Conservation (phyloP, 1,140 invertebrate species). For the Zophobas morio region DNA sequence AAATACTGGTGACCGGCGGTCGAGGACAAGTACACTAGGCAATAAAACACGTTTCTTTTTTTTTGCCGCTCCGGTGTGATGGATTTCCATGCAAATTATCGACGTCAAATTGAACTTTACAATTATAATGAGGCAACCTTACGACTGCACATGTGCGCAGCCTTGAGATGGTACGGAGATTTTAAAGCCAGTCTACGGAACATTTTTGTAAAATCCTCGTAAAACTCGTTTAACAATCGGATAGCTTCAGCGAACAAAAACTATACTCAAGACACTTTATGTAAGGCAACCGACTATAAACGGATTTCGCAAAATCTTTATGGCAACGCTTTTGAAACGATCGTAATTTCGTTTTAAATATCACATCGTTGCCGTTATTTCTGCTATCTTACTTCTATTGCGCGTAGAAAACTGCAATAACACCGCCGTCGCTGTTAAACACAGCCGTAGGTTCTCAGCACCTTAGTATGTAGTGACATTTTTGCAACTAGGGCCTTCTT, state of each 20-base stretch:
- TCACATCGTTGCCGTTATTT: slow-evolving; percentile 39
- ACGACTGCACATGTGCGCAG: background rate
- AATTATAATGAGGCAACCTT: slow-evolving; percentile 29
- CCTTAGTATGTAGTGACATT: too few relatives aligned
- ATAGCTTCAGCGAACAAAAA: slow-evolving; percentile 12
- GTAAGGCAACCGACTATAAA: slow-evolving; percentile 27
- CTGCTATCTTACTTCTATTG: slow-evolving; percentile 24
- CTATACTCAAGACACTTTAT: slow-evolving; percentile 21
- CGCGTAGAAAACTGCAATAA: slow-evolving; percentile 8
- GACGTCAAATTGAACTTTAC: slow-evolving; percentile 15
- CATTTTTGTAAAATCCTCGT: slow-evolving; percentile 1
- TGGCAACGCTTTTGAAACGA: slow-evolving; percentile 30
- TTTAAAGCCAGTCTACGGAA: background rate
- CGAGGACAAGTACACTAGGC: slow-evolving; percentile 9
- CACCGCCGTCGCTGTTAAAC: background rate
- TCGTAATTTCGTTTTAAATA: slow-evolving; percentile 37
- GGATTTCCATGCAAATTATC: slow-evolving; percentile 18
- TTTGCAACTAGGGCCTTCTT: too few relatives aligned
- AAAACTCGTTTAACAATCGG: slow-evolving; percentile 25
- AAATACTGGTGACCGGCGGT: slow-evolving; percentile 31
- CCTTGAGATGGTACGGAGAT: slow-evolving; percentile 8
- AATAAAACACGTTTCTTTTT: background rate
- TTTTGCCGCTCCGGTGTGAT: slow-evolving; percentile 5
- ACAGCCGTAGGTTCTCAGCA: too few relatives aligned
- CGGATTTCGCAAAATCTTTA: slow-evolving; percentile 21